These are phyloP conservation scores for Ectemnius lituratus DNA, from an alignment of 2,888 invertebrate species.

Conservation along the genomic window DNA sequence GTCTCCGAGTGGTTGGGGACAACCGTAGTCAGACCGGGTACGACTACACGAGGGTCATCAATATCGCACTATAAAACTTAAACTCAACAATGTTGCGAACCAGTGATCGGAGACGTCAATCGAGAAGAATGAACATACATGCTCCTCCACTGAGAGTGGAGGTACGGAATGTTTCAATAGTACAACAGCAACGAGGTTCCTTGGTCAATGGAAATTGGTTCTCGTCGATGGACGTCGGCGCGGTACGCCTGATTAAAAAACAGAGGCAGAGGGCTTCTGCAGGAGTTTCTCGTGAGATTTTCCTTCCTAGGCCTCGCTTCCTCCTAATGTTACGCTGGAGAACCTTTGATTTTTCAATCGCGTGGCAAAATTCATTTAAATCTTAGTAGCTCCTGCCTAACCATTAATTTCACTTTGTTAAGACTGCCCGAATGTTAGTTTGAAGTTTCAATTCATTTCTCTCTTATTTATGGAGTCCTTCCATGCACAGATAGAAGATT, in stretches of 20 bases:
- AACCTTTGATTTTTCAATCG: slow-evolving; percentile 21
- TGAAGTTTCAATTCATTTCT: slow-evolving; percentile 29
- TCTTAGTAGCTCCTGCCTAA: neutral
- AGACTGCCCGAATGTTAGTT: slow-evolving; percentile 20
- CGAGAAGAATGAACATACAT: slow-evolving; percentile 45
- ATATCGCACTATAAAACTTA: slow-evolving; percentile 69
- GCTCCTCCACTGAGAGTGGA: slow-evolving; percentile 13
- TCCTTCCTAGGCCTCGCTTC: slow-evolving; percentile 56
- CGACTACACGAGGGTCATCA: neutral
- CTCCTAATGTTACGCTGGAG: slow-evolving; percentile 18
- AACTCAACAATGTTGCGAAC: slow-evolving; percentile 69
- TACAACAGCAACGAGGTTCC: slow-evolving; percentile 1
- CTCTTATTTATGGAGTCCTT: slow-evolving; percentile 5
- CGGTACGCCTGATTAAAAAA: slow-evolving; percentile 59
- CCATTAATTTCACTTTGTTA: neutral
- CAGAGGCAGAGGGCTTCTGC: slow-evolving; percentile 68
- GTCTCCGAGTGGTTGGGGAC: neutral
- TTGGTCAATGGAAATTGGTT: slow-evolving; percentile 2
- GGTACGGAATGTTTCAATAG: neutral
- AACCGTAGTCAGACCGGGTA: no score
- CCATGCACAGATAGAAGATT: slow-evolving; percentile 14
- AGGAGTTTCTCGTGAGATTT: slow-evolving; percentile 52
- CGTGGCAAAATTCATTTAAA: neutral
- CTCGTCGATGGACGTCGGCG: slow-evolving; percentile 59
- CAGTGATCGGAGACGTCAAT: slow-evolving; percentile 56